phyloP scores from a whole-genome alignment of 2,888 invertebrate genomes.

The Drosophila dives region DNA sequence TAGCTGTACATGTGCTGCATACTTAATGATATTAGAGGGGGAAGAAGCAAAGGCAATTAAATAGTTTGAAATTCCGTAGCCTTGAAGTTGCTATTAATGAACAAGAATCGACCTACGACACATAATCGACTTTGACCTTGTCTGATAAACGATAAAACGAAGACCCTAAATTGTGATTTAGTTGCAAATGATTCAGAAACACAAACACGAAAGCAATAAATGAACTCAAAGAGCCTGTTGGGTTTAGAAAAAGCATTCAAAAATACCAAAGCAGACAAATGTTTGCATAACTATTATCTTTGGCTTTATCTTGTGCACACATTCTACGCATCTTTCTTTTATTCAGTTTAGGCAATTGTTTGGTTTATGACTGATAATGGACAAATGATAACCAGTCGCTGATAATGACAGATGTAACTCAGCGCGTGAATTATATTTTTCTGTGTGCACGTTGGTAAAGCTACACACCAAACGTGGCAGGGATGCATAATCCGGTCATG shows the following conservation, averaged over 20 bases:
- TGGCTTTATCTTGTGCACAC: conserved; percentile 1
- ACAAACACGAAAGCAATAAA: not conserved
- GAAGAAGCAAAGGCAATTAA: conserved; percentile 2
- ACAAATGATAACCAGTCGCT: conserved; percentile 19
- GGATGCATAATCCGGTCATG: conserved; percentile 58
- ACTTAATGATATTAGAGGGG: conserved; percentile 10
- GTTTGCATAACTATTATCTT: not conserved
- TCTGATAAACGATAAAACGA: not conserved
- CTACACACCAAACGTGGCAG: conserved; percentile 8
- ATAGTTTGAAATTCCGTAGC: conserved; percentile 1
- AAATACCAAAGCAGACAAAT: not conserved
- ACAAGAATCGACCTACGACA: not conserved
- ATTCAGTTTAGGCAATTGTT: conserved; percentile 12
- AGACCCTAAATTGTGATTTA: not conserved
- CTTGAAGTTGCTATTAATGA: conserved; percentile 17
- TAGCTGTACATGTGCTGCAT: conserved; percentile 16
- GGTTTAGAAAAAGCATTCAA: not conserved
- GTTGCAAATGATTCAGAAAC: not conserved
- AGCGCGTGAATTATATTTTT: not conserved
- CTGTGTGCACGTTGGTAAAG: not conserved
- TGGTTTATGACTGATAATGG: conserved; percentile 18
- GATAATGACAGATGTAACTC: conserved; percentile 14
- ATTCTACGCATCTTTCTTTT: not conserved
- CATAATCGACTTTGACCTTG: conserved; percentile 1
- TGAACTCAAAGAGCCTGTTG: too few species aligned